Evolutionary conservation across 1,140 invertebrate genomes (phyloP).

Genomic region (Papilio glaucus): DNA sequence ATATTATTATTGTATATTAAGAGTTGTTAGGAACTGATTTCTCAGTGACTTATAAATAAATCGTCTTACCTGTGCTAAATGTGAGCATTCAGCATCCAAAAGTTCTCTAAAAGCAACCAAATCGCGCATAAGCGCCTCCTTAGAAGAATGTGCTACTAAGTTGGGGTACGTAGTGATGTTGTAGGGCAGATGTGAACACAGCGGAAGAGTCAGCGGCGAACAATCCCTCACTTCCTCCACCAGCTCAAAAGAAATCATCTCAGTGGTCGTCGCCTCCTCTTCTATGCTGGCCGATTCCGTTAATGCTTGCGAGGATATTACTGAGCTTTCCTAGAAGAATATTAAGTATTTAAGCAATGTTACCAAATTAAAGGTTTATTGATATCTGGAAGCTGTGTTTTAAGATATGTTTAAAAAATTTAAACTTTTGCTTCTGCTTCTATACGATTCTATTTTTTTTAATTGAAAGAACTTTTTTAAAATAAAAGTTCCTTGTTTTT

Average conservation of each 20-base stretch:
- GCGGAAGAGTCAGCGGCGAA: conserved; percentile 85
- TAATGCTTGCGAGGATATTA: conserved; percentile 70
- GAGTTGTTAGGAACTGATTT: too few species aligned
- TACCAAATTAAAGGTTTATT: too few species aligned
- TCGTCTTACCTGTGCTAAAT: conserved; percentile 85
- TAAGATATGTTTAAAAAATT: background rate
- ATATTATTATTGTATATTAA: too few species aligned
- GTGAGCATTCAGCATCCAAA: conserved; percentile 94
- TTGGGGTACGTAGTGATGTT: conserved; percentile 94
- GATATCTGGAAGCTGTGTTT: background rate
- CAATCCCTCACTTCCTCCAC: conserved; percentile 86
- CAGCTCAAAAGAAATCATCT: conserved; percentile 73
- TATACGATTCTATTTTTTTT: too few species aligned
- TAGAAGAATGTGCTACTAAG: conserved; percentile 86
- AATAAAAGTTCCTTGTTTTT: too few species aligned
- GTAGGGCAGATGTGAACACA: conserved; percentile 90
- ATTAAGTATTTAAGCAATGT: conserved; percentile 25
- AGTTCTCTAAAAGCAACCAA: conserved; percentile 93
- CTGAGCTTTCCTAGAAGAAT: conserved; percentile 68
- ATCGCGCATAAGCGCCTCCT: conserved; percentile 88
- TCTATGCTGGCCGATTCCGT: conserved; percentile 79
- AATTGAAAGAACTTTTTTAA: too few species aligned
- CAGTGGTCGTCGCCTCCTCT: conserved; percentile 83
- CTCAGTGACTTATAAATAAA: too few species aligned
- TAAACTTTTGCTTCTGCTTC: too few species aligned